Conservation (phyloP, 2,888 invertebrate species). For the Nebria salina region DNA sequence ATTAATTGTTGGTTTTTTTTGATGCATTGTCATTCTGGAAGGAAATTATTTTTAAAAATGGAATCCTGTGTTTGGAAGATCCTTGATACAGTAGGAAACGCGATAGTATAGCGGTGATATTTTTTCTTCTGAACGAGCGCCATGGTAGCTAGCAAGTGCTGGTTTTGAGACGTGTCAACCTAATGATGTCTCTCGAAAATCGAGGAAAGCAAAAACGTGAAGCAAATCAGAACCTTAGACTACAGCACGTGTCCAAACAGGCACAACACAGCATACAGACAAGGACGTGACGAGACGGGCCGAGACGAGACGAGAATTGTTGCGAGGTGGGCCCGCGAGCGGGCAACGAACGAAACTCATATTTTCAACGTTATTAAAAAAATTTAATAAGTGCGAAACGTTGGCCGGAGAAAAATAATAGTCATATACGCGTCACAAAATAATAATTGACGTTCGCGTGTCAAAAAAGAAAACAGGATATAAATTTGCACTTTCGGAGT, state of each 20-base stretch:
- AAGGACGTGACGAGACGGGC: too few relatives aligned
- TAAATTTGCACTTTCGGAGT: too few relatives aligned
- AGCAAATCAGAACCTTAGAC: constrained; percentile 48
- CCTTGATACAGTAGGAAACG: too few relatives aligned
- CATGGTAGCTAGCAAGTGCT: background rate
- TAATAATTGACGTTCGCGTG: constrained; percentile 31
- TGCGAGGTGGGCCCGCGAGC: background rate
- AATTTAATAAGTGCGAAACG: constrained; percentile 46
- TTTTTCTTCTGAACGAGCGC: too few relatives aligned
- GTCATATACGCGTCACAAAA: constrained; percentile 37
- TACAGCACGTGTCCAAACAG: constrained; percentile 7
- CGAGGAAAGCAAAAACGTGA: too few relatives aligned
- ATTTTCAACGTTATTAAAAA: constrained; percentile 46
- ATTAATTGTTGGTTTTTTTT: too few relatives aligned
- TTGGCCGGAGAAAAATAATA: constrained; percentile 22
- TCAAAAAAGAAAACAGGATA: too few relatives aligned
- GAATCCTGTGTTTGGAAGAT: too few relatives aligned
- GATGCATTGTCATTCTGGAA: too few relatives aligned
- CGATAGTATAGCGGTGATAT: too few relatives aligned
- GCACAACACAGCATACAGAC: background rate
- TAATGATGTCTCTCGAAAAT: constrained; percentile 56
- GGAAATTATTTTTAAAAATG: too few relatives aligned
- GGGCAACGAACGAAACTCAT: constrained; percentile 28
- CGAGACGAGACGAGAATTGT: too few relatives aligned
- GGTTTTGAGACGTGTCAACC: constrained; percentile 58